Percentiles rank a stretch among this genome's conserved stretches.
Conservation (phyloP, 2,113 vertebrate species). For the Sinocyclocheilus grahami region DNA sequence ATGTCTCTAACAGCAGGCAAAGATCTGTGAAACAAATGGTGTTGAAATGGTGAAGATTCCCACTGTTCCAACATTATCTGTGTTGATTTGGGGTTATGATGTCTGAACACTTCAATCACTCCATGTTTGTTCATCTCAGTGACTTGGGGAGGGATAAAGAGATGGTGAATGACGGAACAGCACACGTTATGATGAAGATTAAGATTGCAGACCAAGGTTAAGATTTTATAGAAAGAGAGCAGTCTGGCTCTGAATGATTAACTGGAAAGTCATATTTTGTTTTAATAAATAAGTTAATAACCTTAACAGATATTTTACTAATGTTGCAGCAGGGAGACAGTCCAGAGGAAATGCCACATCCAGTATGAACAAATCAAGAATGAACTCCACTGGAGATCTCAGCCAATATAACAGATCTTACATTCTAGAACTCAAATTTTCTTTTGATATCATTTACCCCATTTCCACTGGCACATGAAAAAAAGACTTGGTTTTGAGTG, state of each 20-base stretch:
- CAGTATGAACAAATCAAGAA: not conserved
- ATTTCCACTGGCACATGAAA: not conserved
- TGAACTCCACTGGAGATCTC: not conserved
- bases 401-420: not conserved
- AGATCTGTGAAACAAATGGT: not conserved
- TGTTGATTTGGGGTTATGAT: conserved; percentile 23
- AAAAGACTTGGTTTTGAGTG: no score
- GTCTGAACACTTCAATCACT: conserved; percentile 31
- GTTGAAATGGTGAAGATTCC: not conserved
- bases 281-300: not conserved
- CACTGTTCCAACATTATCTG: conserved; percentile 20
- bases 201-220: not conserved
- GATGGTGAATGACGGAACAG: not conserved
- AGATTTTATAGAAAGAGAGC: not conserved
- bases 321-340: not conserved
- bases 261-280: not conserved
- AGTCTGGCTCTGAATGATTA: not conserved
- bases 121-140: conserved; percentile 9
- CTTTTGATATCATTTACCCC: not conserved
- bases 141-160: not conserved
- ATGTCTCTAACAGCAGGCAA: not conserved
- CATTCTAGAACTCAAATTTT: not conserved
- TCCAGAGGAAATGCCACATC: not conserved
- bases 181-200: not conserved
- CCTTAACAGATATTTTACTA: not conserved